Conservation (phyloP, 2,113 vertebrate species). For the Ceyx margarethae region DNA sequence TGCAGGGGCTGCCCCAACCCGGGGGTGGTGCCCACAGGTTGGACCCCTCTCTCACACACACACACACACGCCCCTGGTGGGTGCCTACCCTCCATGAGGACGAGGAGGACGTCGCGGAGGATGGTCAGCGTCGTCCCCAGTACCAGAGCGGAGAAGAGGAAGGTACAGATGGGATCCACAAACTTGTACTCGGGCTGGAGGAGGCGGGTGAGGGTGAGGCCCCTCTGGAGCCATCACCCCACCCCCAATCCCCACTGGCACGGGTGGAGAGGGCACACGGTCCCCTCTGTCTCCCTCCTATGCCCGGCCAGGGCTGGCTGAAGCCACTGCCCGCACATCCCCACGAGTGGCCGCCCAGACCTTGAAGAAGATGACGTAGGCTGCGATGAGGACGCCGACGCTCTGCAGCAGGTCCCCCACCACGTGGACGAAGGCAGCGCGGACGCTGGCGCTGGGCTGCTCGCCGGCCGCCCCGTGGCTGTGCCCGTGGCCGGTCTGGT, state of each 20-base stretch:
- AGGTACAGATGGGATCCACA: slow-evolving; percentile 90
- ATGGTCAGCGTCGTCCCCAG: slow-evolving; percentile 85
- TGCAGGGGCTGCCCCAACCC: accelerated
- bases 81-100: slow-evolving; percentile 88
- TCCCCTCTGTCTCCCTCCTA: accelerated
- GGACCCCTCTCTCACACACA: too few relatives aligned
- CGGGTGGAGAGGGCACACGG: accelerated
- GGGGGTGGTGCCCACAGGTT: accelerated
- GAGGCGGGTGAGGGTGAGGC: background rate
- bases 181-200: slow-evolving; percentile 86
- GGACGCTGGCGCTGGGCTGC: slow-evolving; percentile 80
- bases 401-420: slow-evolving; percentile 92
- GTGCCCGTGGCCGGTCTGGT: slow-evolving; percentile 81
- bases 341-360: slow-evolving; percentile 37
- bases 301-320: background rate
- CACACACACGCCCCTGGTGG: accelerated
- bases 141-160: slow-evolving; percentile 88
- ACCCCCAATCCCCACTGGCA: background rate
- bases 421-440: slow-evolving; percentile 88
- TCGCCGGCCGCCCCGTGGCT: background rate
- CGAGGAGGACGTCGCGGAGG: slow-evolving; percentile 82
- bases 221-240: accelerated
- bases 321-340: accelerated
- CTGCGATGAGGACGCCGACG: slow-evolving; percentile 83
- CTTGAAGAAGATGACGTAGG: slow-evolving; percentile 85